Evolutionary conservation across 2,888 invertebrate species (phyloP).

Genomic region (Ditylenchus weischeri): DNA sequence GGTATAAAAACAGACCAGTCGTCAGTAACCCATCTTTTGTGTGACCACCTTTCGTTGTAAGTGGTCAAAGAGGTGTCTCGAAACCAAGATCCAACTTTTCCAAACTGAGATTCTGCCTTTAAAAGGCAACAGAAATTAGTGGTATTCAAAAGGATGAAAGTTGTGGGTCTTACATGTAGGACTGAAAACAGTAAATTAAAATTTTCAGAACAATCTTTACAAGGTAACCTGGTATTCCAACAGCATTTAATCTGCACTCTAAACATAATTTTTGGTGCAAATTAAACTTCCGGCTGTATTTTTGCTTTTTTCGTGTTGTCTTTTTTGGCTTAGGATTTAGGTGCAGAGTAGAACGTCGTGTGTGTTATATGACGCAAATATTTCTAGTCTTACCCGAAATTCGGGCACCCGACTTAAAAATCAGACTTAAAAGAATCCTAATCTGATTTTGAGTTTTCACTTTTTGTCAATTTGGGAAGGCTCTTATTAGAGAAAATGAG

Average conservation of each 20-base stretch:
- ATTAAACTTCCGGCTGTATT: neutral
- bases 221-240: slow-evolving; percentile 53
- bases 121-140: neutral
- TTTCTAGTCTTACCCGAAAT: too few relatives aligned
- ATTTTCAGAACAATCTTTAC: slow-evolving; percentile 30
- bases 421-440: too few relatives aligned
- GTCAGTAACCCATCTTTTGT: slow-evolving; percentile 56
- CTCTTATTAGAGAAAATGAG: slow-evolving; percentile 1
- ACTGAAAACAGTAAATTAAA: too few relatives aligned
- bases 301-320: too few relatives aligned
- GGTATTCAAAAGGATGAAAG: too few relatives aligned
- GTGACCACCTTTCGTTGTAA: neutral
- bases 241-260: slow-evolving; percentile 57
- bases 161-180: too few relatives aligned
- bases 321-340: too few relatives aligned
- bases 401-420: neutral
- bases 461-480: too few relatives aligned
- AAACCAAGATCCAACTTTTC: slow-evolving; percentile 57
- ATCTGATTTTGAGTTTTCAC: too few relatives aligned
- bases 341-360: too few relatives aligned
- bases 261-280: slow-evolving; percentile 1
- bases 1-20: slow-evolving; percentile 32
- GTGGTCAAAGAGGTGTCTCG: slow-evolving; percentile 40
- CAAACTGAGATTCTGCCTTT: slow-evolving; percentile 57
- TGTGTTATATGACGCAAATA: too few relatives aligned